These are phyloP conservation scores for Camarhynchus parvulus DNA, from an alignment of 2,113 vertebrate genomes.

Conservation along the genomic window DNA sequence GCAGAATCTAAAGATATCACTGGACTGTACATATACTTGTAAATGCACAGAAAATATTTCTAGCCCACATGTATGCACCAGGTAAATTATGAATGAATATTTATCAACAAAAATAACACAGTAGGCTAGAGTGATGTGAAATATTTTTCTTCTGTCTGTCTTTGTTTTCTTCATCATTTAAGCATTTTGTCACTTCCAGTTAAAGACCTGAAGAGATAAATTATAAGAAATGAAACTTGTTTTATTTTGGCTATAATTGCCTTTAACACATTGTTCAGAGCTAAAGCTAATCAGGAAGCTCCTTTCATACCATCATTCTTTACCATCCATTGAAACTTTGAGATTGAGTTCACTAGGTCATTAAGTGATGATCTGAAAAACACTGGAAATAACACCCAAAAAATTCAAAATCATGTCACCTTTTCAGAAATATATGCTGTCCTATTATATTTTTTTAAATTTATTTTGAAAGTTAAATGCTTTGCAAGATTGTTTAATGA, in stretches of 20 bases:
- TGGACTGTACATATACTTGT: not conserved
- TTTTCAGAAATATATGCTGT: not conserved
- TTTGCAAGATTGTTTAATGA: not conserved
- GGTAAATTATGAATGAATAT: not conserved
- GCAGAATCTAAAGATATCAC: not conserved
- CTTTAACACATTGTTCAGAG: not conserved
- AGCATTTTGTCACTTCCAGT: not conserved
- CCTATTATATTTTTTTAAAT: not conserved
- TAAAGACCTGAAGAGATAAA: not conserved
- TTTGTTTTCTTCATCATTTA: not conserved
- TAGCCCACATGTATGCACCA: not conserved
- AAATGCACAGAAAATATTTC: not conserved
- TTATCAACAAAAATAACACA: not conserved
- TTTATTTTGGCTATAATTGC: not conserved
- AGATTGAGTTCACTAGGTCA: not conserved
- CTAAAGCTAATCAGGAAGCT: not conserved
- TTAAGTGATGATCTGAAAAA: not conserved
- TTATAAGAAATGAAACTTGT: not conserved
- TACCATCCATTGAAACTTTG: not conserved
- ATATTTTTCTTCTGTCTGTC: not conserved
- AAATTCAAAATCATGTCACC: not conserved
- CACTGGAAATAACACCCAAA: not conserved
- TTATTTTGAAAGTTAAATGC: not conserved
- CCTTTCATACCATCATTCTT: not conserved
- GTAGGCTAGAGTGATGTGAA: not conserved